Percentiles rank a stretch among this genome's conserved stretches.
phyloP scores from a whole-genome alignment of 2,113 vertebrate genomes.

The Ellobius talpinus region DNA sequence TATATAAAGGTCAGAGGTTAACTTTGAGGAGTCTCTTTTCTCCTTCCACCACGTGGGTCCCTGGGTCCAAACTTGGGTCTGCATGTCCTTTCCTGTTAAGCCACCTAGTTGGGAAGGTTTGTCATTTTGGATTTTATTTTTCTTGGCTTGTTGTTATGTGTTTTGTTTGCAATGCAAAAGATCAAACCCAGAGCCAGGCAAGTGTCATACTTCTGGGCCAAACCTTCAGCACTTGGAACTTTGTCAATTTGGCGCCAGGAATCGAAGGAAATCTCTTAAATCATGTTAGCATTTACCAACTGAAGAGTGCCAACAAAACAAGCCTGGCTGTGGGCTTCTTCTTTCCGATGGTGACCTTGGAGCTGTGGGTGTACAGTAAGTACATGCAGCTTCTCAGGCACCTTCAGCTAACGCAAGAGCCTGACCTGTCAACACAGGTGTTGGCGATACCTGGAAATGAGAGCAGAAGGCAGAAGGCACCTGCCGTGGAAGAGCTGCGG shows the following conservation, averaged over 20 bases:
- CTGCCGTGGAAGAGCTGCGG: background rate
- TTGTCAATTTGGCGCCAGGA: background rate
- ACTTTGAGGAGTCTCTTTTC: background rate
- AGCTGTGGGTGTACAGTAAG: rapidly evolving
- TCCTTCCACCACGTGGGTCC: background rate
- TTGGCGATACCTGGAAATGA: background rate
- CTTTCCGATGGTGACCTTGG: background rate
- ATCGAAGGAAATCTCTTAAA: background rate
- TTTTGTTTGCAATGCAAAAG: background rate
- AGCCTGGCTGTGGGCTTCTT: too few relatives aligned
- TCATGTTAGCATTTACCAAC: background rate
- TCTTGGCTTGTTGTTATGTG: background rate
- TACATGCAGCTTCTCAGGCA: background rate
- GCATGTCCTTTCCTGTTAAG: background rate
- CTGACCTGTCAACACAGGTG: background rate
- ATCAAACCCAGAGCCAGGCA: background rate
- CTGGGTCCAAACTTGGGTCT: background rate
- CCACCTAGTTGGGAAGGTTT: background rate
- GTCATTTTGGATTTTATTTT: background rate
- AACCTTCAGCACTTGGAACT: background rate
- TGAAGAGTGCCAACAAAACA: background rate
- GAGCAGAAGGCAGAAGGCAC: background rate
- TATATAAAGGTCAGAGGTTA: background rate
- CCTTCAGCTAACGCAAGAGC: background rate
- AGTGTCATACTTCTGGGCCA: background rate